Evolutionary conservation across 2,888 invertebrate species (phyloP).

Genomic region (Ramazzottius varieornatus): DNA sequence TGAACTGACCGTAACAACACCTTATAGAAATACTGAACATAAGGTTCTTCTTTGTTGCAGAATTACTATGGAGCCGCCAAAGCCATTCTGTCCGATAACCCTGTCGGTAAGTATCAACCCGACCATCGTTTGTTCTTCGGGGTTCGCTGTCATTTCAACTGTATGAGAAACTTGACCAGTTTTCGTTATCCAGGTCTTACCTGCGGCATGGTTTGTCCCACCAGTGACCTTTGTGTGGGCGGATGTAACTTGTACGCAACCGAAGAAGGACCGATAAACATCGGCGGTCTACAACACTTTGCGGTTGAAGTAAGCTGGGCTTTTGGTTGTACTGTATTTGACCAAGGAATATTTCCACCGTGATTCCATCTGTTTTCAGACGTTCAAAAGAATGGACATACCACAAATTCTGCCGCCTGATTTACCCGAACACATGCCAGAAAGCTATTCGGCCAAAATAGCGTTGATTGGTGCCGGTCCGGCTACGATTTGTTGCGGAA

Average conservation of each 20-base stretch:
- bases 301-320: slow-evolving; percentile 49
- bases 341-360: too few relatives aligned
- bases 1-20: background rate
- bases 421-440: slow-evolving; percentile 21
- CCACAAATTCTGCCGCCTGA: slow-evolving; percentile 55
- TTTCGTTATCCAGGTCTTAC: slow-evolving; percentile 42
- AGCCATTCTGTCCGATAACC: slow-evolving; percentile 87
- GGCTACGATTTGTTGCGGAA: slow-evolving; percentile 80
- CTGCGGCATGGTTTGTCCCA: slow-evolving; percentile 95
- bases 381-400: slow-evolving; percentile 77
- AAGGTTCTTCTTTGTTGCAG: too few relatives aligned
- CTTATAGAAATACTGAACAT: too few relatives aligned
- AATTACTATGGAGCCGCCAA: slow-evolving; percentile 90
- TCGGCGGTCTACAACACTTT: slow-evolving; percentile 89
- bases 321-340: too few relatives aligned
- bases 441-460: slow-evolving; percentile 36
- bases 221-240: slow-evolving; percentile 89
- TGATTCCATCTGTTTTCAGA: slow-evolving; percentile 26
- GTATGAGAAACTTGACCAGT: too few relatives aligned
- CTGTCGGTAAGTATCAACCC: slow-evolving; percentile 33
- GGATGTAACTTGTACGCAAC: slow-evolving; percentile 83
- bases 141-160: too few relatives aligned
- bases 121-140: too few relatives aligned
- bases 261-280: slow-evolving; percentile 87
- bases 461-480: slow-evolving; percentile 82